Evolutionary conservation across 2,113 vertebrate genomes (phyloP), one percentile per base, ranked within the genome.

Genomic region (Condylura cristata): DNA sequence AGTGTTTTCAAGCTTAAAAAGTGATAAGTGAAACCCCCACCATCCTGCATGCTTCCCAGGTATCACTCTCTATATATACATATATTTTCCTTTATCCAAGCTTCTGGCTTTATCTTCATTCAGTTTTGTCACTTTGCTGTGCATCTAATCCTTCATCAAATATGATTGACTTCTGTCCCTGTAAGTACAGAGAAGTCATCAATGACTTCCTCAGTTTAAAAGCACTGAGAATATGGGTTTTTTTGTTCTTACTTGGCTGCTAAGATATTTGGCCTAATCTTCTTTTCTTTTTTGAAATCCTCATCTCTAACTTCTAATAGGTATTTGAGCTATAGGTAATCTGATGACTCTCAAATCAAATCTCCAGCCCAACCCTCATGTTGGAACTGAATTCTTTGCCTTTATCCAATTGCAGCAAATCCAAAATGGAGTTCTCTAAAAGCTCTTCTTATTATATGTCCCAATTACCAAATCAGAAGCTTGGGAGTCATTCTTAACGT

Each of bases 1-100:
- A 79, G 30, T 91, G 12, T 72, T 79, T 76, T 93, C 60, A 76
- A 66, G 84, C 12, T 16, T 83, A 65, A 79, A 93, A 60, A 58
- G 37, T 18, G 60, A 85, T 20, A 74, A 76, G 58, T 37, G 88
- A 86, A 71, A 89, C 10, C 68, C 72, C 56, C 30, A 46, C 61
- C 72, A 44, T 44, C 24, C 32, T 88, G 39, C 24, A 39, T 34
- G 32, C 7, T 28, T 80, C 44, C 37, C 1, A 66, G 8, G 6
- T 16, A 82, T 41, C 63, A 66, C 12, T 51, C 30, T 61, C 12
- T 51, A 18, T 61, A 1, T 32, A 61, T 61, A n/a, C n/a, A 60
- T 51, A 13, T 46, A 30, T 56, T 86, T 53, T 37, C 68, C 44
- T 44, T 81, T 28, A 56, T 89, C 24, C 34, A 83, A 53, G 20